Evolutionary conservation across 1,140 invertebrate species (phyloP).

Genomic region (Trypoxylus dichotomus): DNA sequence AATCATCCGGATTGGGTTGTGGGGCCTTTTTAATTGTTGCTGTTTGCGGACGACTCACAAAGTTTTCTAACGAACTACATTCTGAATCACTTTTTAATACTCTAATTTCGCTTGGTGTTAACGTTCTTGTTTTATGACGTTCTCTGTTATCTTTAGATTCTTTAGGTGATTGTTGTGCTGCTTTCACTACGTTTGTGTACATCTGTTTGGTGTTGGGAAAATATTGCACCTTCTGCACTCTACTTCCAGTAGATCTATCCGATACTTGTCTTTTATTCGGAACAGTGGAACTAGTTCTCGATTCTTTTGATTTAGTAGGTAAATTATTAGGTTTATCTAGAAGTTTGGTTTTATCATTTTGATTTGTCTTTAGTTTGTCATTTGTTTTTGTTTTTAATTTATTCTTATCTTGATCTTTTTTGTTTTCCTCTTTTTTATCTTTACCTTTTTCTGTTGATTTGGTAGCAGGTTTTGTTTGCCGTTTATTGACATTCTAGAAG

Average conservation of each 20-base stretch:
- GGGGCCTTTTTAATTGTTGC: conserved; percentile 32
- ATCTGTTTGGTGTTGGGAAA: conserved; percentile 47
- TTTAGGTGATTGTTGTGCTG: background rate
- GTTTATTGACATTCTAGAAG: conserved; percentile 4
- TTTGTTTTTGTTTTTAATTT: conserved; percentile 7
- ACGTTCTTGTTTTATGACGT: background rate
- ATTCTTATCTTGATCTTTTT: background rate
- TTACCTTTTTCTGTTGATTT: conserved; percentile 23
- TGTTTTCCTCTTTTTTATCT: conserved; percentile 11
- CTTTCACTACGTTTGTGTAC: conserved; percentile 44
- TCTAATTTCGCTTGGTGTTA: conserved; percentile 5
- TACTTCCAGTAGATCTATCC: background rate
- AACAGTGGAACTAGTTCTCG: background rate
- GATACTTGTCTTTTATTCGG: background rate
- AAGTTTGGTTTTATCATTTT: background rate
- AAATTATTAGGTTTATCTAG: background rate
- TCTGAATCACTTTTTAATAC: background rate
- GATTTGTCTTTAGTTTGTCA: background rate
- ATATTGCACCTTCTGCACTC: conserved; percentile 42
- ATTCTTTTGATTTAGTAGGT: background rate
- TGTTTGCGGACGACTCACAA: background rate
- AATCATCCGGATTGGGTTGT: conserved; percentile 46
- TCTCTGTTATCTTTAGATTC: background rate
- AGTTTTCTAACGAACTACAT: background rate
- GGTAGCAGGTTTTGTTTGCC: background rate